phyloP scores from a whole-genome alignment of 2,113 vertebrate genomes.

The Ailuropoda melanoleuca region DNA sequence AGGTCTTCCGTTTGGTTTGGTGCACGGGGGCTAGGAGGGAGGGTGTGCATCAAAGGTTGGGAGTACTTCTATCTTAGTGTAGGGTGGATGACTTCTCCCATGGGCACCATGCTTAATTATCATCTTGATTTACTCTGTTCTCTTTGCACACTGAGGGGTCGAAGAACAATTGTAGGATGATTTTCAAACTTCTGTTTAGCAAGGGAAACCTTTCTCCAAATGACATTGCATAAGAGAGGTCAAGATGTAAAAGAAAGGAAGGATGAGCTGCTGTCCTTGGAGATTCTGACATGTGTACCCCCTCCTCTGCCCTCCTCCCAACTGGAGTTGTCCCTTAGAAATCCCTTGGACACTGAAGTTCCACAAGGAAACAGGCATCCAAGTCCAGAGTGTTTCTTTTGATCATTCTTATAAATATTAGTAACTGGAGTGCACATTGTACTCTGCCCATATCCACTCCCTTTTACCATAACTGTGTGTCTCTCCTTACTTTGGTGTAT shows the following conservation, averaged over 20 bases:
- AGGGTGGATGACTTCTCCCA: background rate
- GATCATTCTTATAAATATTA: background rate
- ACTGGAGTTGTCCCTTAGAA: background rate
- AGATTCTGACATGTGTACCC: background rate
- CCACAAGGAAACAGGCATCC: background rate
- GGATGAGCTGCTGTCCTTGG: background rate
- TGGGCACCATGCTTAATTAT: background rate
- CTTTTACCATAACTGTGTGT: background rate
- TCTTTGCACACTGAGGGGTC: background rate
- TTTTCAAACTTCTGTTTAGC: background rate
- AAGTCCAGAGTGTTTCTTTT: background rate
- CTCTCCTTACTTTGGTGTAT: background rate
- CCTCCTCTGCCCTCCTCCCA: background rate
- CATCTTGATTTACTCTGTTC: background rate
- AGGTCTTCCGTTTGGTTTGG: background rate
- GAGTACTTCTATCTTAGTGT: too few relatives aligned
- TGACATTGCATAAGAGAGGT: background rate
- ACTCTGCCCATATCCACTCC: too few relatives aligned
- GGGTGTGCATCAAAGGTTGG: too few relatives aligned
- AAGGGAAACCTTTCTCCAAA: background rate
- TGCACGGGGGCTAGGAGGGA: fast-evolving
- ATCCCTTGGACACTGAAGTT: background rate
- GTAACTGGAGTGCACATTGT: background rate
- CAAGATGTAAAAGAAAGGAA: background rate
- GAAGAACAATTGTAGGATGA: background rate